Conservation (phyloP, 2,888 invertebrate species). For the Cosmopolites sordidus region DNA sequence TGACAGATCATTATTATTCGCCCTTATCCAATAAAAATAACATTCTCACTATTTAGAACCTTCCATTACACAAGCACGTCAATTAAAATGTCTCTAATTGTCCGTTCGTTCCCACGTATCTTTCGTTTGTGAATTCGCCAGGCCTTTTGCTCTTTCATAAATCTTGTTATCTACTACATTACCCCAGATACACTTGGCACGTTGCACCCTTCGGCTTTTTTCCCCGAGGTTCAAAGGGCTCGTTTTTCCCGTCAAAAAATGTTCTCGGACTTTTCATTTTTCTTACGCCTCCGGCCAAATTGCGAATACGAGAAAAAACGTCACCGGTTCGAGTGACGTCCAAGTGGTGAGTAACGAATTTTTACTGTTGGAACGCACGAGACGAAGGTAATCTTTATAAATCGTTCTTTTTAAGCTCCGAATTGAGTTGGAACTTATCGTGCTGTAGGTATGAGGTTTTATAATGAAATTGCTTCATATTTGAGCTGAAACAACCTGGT, state of each 20-base stretch:
- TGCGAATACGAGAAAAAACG: slow-evolving; percentile 19
- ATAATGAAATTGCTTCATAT: too few species aligned
- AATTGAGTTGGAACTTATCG: too few species aligned
- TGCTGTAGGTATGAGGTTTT: too few species aligned
- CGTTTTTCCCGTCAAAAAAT: slow-evolving; percentile 23
- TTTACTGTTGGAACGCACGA: neutral
- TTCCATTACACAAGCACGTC: too few species aligned
- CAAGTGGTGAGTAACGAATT: neutral
- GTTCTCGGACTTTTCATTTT: slow-evolving; percentile 23
- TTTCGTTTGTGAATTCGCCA: too few species aligned
- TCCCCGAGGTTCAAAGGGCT: slow-evolving; percentile 19
- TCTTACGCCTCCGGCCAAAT: slow-evolving; percentile 15
- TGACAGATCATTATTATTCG: too few species aligned
- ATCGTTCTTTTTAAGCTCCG: too few species aligned
- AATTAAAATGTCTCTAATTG: neutral
- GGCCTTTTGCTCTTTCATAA: slow-evolving; percentile 17
- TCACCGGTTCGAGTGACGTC: slow-evolving; percentile 1
- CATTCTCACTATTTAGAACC: too few species aligned
- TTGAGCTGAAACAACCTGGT: too few species aligned
- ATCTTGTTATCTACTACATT: slow-evolving; percentile 25
- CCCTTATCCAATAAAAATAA: too few species aligned
- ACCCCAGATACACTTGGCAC: slow-evolving; percentile 21
- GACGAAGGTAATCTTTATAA: too few species aligned
- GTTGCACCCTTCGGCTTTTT: slow-evolving; percentile 2
- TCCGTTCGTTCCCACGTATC: neutral